phyloP scores from a whole-genome alignment of 2,113 vertebrate genomes.

The Uria lomvia region DNA sequence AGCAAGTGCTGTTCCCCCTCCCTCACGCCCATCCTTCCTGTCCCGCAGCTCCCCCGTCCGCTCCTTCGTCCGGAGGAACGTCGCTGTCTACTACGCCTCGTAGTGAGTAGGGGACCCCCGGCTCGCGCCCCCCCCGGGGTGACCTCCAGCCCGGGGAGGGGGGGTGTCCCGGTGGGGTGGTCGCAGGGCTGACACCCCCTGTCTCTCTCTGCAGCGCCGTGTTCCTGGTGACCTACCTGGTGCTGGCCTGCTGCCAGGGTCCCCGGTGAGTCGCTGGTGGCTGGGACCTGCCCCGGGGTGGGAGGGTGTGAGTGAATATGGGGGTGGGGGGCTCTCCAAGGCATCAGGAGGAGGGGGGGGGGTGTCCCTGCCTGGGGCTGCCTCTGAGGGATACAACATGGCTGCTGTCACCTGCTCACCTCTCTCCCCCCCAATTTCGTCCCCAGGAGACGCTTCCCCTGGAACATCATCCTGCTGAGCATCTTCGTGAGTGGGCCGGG shows the following conservation, averaged over 20 bases:
- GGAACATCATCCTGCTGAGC: conserved; percentile 87
- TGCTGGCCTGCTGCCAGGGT: conserved; percentile 87
- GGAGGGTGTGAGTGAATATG: not conserved
- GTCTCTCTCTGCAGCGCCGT: conserved; percentile 76
- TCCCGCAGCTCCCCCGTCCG: not conserved
- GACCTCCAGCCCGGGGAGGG: not conserved
- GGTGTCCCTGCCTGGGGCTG: not conserved
- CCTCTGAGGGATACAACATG: rapidly evolving
- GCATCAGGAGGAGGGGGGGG: not conserved
- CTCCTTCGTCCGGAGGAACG: conserved; percentile 71
- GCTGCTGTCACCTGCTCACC: not conserved
- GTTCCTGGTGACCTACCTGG: conserved; percentile 85
- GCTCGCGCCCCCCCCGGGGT: rapidly evolving
- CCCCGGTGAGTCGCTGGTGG: conserved; percentile 80
- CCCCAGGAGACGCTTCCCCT: conserved; percentile 89
- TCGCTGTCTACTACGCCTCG: conserved; percentile 83
- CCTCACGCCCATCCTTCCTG: not conserved
- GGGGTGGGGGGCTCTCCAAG: not conserved
- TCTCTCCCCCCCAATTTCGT: rapidly evolving
- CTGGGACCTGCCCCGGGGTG: not conserved
- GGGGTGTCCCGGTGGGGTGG: too few relatives aligned
- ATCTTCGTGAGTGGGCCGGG: conserved; percentile 84
- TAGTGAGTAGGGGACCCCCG: conserved; percentile 77
- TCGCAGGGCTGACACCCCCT: not conserved
- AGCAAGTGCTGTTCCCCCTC: not conserved